Conservation (phyloP, 2,797 vertebrate species). For the Ciconia nigra region DNA sequence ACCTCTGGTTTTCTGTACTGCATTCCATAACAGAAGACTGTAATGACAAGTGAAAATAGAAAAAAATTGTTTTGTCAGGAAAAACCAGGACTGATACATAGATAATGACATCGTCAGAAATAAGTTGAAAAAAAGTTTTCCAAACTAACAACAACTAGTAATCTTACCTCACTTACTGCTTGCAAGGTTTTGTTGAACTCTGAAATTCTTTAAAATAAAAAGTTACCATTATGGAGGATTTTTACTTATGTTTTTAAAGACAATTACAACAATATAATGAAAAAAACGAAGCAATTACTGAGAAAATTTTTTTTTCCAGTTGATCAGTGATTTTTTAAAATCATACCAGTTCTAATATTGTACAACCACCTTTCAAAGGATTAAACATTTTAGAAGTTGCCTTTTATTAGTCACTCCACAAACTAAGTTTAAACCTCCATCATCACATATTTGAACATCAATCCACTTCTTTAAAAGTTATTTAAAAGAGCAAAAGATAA, state of each 20-base stretch:
- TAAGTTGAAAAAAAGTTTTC: not conserved
- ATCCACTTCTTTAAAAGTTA: not conserved
- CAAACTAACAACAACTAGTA: not conserved
- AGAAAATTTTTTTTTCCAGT: not conserved
- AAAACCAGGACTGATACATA: not conserved
- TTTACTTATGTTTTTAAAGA: not conserved
- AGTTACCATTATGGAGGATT: not conserved
- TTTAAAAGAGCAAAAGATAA: not conserved
- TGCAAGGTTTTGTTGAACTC: constrained; percentile 75
- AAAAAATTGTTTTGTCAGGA: not conserved
- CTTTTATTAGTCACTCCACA: not conserved
- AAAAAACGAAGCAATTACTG: not conserved
- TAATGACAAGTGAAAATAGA: constrained; percentile 38
- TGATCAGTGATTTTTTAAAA: not conserved
- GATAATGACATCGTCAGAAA: not conserved
- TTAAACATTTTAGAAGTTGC: not conserved
- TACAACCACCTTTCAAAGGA: not conserved
- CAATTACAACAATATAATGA: not conserved
- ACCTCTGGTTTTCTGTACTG: constrained; percentile 72
- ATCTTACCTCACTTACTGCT: constrained; percentile 72
- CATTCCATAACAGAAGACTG: constrained; percentile 74
- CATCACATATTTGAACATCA: not conserved
- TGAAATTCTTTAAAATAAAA: constrained; percentile 70
- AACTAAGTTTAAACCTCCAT: not conserved
- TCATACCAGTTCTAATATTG: not conserved